Base-by-base conservation (phyloP, 2,888 invertebrate species). In the Lucinisca nassula region DNA sequence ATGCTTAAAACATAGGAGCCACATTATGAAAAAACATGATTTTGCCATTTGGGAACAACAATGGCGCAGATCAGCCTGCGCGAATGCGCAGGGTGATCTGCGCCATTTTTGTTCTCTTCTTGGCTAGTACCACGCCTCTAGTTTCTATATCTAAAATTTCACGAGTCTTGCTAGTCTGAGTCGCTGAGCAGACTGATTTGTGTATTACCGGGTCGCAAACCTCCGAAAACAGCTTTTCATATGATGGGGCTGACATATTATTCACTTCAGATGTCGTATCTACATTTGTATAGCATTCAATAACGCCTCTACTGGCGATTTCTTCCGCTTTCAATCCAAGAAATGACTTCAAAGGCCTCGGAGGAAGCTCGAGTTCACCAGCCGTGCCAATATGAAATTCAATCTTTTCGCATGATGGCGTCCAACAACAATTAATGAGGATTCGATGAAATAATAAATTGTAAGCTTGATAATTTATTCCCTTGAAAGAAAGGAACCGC, bases 381-480 rank as follows among this genome's bases (percentile, higher is more conserved):
- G 67, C 67, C 67, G 67, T 67, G 67, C 67, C 67, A 30, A 67
- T 67, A 67, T 67, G 67, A 67, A 67, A 67, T 67, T 67, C 67
- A 67, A 67, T 67, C 21, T 67, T 67, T 67, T 21, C 67, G 35
- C 67, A 35, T 35, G 67, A 67, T 67, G 35, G 35, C 32, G 3
- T 35, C 21, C 67, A 35, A 67, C 67, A 67, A 35, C 35, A 21
- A 67, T 67, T 67, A 87, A 84, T 87, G 87, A 87, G 87, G 73
- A 74, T 81, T 79, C 79, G 67, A 87, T 81, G 81, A 75, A 78
- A 78, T 55, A 77, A 49, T 76, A 55, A 24, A 70, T 81, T 67
- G 81, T 78, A 58, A 81, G 67, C 35, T 24, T 67, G 35, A 67
- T 67, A 67, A 67, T 67, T 67, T 67, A 67, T 67, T 67, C 67